Percentiles rank a stretch among this genome's conserved stretches.
These are phyloP conservation scores for Aricia agestis DNA, from an alignment of 1,140 invertebrate genomes.

Conservation along the genomic window DNA sequence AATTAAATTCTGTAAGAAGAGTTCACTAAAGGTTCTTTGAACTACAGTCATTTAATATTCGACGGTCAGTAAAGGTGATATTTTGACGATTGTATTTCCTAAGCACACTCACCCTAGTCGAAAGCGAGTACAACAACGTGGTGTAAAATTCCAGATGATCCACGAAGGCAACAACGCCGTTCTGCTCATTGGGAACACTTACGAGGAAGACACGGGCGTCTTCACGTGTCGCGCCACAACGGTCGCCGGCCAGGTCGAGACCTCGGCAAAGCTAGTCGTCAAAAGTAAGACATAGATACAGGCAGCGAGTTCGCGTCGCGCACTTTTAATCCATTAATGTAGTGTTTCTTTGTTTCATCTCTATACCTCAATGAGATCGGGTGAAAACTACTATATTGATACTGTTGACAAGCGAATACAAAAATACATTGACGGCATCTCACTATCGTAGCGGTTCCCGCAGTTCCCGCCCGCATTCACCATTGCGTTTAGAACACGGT, in stretches of 20 bases:
- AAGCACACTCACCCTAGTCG: not conserved
- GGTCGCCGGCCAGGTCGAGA: constrained; percentile 92
- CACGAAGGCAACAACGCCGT: constrained; percentile 93
- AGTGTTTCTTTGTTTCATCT: constrained; percentile 73
- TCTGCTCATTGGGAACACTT: constrained; percentile 92
- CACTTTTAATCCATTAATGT: constrained; percentile 74
- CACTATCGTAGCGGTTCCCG: constrained; percentile 69
- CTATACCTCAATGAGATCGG: constrained; percentile 71
- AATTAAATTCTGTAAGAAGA: too few species aligned
- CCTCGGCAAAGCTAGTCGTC: constrained; percentile 94
- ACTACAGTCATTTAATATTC: too few species aligned
- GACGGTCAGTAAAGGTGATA: too few species aligned
- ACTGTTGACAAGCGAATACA: constrained; percentile 62
- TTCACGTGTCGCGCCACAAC: constrained; percentile 95
- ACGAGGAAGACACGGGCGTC: constrained; percentile 94
- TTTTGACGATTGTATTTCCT: not conserved
- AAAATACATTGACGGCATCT: constrained; percentile 45
- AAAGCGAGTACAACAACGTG: not conserved
- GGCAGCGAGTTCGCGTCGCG: constrained; percentile 73
- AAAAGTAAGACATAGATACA: constrained; percentile 96
- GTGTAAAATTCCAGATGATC: constrained; percentile 84
- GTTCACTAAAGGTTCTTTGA: too few species aligned
- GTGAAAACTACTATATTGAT: constrained; percentile 66
- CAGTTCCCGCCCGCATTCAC: constrained; percentile 54
- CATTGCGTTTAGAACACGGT: constrained; percentile 9